Evolutionary conservation across 2,888 invertebrate genomes (phyloP).

Genomic region (Lasioglossum zephyrum): DNA sequence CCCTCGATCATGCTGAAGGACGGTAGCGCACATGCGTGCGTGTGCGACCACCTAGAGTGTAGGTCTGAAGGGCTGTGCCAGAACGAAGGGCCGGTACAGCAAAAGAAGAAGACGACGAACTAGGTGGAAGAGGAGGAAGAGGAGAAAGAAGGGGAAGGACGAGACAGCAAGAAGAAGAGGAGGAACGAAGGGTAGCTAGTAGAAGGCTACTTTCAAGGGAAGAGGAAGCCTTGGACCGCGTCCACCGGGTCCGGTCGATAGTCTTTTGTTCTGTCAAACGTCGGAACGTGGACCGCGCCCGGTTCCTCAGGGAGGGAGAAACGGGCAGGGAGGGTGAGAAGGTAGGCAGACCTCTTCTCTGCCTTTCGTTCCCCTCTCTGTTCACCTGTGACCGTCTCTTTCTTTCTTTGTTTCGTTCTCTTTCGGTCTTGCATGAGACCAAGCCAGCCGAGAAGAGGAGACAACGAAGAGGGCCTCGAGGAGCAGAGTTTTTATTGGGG

Average conservation of each 20-base stretch:
- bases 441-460: constrained; percentile 41
- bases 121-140: constrained; percentile 16
- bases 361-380: constrained; percentile 27
- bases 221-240: constrained; percentile 52
- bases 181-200: constrained; percentile 51
- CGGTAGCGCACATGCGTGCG: constrained; percentile 44
- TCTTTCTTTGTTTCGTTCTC: constrained; percentile 14
- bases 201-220: constrained; percentile 53
- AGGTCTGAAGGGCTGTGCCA: constrained; percentile 44
- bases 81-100: neutral
- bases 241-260: constrained; percentile 75
- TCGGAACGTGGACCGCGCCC: constrained; percentile 81
- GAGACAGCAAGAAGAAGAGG: neutral
- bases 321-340: constrained; percentile 27
- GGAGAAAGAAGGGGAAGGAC: neutral
- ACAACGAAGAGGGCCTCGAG: constrained; percentile 69
- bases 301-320: constrained; percentile 57
- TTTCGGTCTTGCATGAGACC: constrained; percentile 19
- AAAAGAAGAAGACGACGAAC: constrained; percentile 15
- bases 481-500: constrained; percentile 80
- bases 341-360: constrained; percentile 30
- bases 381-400: neutral
- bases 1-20: neutral
- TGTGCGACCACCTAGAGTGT: constrained; percentile 47
- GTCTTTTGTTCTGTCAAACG: constrained; percentile 84